A percentile compares a stretch with the other conserved stretches of the same genome.
phyloP scores from a whole-genome alignment of 2,113 vertebrate genomes.

The Suricata suricatta region DNA sequence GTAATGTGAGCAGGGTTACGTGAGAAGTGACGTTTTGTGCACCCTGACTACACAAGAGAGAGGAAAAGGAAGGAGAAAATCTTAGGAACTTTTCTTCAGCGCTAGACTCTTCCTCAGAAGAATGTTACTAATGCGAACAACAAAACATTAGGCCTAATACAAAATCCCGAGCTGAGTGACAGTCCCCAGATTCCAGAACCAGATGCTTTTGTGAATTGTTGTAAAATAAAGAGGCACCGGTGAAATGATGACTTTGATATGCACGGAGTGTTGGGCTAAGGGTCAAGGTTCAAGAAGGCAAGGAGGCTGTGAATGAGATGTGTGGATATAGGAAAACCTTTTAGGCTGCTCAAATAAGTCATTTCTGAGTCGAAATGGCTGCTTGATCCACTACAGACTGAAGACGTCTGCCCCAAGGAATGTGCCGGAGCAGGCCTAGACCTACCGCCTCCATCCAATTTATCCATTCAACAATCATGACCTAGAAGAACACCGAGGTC shows the following conservation, averaged over 20 bases:
- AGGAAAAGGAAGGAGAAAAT: background rate
- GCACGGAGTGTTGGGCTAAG: background rate
- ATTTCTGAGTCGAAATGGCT: background rate
- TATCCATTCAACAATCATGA: background rate
- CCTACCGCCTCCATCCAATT: background rate
- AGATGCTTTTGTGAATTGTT: background rate
- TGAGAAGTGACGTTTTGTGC: background rate
- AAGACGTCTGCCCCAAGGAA: background rate
- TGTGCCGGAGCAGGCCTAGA: background rate
- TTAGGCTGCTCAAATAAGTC: background rate
- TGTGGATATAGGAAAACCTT: background rate
- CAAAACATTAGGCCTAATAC: background rate
- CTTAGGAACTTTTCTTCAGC: background rate
- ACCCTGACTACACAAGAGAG: background rate
- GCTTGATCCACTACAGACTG: background rate
- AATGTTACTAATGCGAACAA: background rate
- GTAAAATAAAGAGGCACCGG: background rate
- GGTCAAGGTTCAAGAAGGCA: background rate
- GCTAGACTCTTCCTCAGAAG: background rate
- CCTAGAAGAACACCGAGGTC: background rate
- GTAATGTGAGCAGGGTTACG: background rate
- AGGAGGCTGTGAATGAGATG: background rate
- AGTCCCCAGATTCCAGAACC: background rate
- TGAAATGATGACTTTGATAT: background rate
- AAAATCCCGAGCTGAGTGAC: background rate